Conservation (phyloP, 2,888 invertebrate genomes). For the Drosophila falleni region DNA sequence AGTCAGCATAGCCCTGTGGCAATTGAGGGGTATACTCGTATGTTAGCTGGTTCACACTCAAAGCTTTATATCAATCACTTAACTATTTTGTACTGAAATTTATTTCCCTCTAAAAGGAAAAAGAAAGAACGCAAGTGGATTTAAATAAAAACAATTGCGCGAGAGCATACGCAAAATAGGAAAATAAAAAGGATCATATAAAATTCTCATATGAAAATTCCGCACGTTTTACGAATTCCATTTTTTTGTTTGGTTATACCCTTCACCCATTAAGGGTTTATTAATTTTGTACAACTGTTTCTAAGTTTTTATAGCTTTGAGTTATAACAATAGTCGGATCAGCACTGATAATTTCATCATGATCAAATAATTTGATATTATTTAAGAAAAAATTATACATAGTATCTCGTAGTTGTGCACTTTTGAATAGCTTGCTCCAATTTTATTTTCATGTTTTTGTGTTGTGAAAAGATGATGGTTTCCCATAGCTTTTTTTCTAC, state of each 20-base stretch:
- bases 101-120: constrained; percentile 30
- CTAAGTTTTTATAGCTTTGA: too few relatives aligned
- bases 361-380: too few relatives aligned
- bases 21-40: neutral
- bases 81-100: constrained; percentile 54
- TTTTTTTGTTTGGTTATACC: constrained; percentile 1
- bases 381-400: too few relatives aligned
- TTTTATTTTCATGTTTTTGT: neutral
- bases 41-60: constrained; percentile 14
- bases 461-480: constrained; percentile 31
- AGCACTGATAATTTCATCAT: too few relatives aligned
- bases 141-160: constrained; percentile 52
- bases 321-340: too few relatives aligned
- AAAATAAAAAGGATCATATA: constrained; percentile 19
- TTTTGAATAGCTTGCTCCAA: neutral
- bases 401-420: neutral
- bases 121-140: constrained; percentile 27
- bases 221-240: constrained; percentile 35
- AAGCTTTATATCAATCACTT: constrained; percentile 68
- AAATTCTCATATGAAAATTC: constrained; percentile 38
- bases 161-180: constrained; percentile 14
- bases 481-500: constrained; percentile 22
- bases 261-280: neutral
- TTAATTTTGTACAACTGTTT: neutral
- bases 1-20: neutral